Evolutionary conservation across 2,797 vertebrate species (phyloP).

Genomic region (Aythya fuligula): DNA sequence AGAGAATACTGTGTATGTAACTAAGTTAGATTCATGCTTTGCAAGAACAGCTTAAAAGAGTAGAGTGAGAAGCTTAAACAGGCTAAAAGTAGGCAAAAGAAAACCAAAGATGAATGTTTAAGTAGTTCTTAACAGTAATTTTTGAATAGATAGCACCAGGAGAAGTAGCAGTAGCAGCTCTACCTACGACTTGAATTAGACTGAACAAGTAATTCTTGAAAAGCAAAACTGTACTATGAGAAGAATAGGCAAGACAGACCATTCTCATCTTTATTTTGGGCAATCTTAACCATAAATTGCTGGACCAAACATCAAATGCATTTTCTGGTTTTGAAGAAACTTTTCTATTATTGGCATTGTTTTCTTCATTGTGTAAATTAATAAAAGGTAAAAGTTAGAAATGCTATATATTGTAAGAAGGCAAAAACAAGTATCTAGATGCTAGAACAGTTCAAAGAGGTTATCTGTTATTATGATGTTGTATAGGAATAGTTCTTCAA

Average conservation of each 20-base stretch:
- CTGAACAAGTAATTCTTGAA: not conserved
- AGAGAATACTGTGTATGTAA: not conserved
- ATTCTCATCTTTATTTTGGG: not conserved
- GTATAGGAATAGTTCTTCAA: conserved; percentile 2
- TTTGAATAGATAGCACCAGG: not conserved
- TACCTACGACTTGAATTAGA: not conserved
- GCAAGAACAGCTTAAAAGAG: not conserved
- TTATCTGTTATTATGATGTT: not conserved
- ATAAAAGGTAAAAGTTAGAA: not conserved
- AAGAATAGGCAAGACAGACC: not conserved
- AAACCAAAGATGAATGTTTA: not conserved
- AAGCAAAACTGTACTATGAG: not conserved
- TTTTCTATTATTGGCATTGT: not conserved
- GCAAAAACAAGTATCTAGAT: not conserved
- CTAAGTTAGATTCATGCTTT: not conserved
- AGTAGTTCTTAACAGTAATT: not conserved
- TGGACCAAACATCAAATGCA: not conserved
- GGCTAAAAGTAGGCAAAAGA: not conserved
- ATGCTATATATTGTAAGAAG: not conserved
- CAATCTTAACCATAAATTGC: not conserved
- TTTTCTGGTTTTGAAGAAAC: not conserved
- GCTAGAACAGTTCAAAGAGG: not conserved
- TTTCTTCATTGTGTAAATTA: not conserved
- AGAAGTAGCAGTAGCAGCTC: not conserved
- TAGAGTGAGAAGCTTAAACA: not conserved